Conservation (phyloP, 2,888 invertebrate species). For the Caenorhabditis doughertyi region DNA sequence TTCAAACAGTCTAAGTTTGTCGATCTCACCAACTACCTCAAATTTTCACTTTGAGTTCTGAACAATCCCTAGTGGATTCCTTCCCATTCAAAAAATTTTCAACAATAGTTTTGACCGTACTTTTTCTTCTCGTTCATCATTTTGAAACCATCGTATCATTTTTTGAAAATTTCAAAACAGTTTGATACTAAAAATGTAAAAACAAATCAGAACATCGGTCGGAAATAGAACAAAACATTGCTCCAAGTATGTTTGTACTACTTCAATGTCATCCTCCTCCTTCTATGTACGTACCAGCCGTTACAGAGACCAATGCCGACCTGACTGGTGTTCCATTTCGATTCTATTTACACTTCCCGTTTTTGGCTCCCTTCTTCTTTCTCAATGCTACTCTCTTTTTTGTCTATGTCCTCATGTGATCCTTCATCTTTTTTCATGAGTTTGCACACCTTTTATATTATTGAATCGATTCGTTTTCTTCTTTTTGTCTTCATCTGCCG, state of each 20-base stretch:
- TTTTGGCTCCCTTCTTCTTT: conserved; percentile 19
- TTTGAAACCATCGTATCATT: too few relatives aligned
- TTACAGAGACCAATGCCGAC: conserved; percentile 9
- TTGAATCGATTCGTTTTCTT: conserved; percentile 21
- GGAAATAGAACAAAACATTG: conserved; percentile 3
- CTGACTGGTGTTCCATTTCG: conserved; percentile 49
- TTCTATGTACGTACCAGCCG: conserved; percentile 26
- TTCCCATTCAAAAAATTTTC: too few relatives aligned
- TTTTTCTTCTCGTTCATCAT: too few relatives aligned
- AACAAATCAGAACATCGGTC: conserved; percentile 1
- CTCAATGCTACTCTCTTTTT: conserved; percentile 15
- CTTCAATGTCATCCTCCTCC: conserved; percentile 20
- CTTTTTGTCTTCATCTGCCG: conserved; percentile 2
- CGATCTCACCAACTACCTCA: too few relatives aligned
- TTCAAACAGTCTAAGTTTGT: too few relatives aligned
- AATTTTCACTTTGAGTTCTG: too few relatives aligned
- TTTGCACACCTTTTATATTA: conserved; percentile 45
- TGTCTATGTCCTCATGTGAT: conserved; percentile 34
- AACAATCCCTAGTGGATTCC: too few relatives aligned
- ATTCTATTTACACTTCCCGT: conserved; percentile 57
- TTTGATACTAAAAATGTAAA: neutral
- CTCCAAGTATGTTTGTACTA: conserved; percentile 39
- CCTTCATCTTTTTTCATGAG: conserved; percentile 30
- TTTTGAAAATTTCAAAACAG: neutral
- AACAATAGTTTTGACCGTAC: too few relatives aligned